These are phyloP conservation scores for Leptinotarsa tumamoca DNA, from an alignment of 2,888 invertebrate species.

Conservation along the genomic window DNA sequence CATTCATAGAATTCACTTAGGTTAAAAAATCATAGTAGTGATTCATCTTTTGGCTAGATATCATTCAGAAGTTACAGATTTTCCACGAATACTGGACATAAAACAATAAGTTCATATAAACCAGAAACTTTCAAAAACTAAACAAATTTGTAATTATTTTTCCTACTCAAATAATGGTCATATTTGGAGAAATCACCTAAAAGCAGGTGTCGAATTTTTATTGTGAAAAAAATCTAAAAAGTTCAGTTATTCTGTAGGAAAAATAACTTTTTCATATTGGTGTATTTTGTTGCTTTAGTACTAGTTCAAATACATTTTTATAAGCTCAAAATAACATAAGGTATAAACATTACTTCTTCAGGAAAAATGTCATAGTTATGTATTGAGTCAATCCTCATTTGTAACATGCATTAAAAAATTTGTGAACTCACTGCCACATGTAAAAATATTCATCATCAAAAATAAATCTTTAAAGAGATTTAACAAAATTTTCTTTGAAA, in stretches of 20 bases:
- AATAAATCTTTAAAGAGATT: conserved; percentile 15
- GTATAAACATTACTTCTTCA: not conserved
- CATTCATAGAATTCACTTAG: not conserved
- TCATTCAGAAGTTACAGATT: not conserved
- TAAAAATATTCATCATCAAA: conserved; percentile 35
- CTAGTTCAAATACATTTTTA: conserved; percentile 22
- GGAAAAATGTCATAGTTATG: not conserved
- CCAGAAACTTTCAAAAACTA: not conserved
- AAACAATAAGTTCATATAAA: not conserved
- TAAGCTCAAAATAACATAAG: conserved; percentile 28
- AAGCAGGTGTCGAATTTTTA: not conserved
- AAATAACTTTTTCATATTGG: conserved; percentile 5
- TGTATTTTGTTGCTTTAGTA: conserved; percentile 4
- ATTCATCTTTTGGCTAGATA: not conserved
- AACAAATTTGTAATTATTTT: not conserved
- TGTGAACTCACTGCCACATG: conserved; percentile 42
- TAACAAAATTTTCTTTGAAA: not conserved
- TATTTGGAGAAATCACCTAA: not conserved
- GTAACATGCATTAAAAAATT: conserved; percentile 20
- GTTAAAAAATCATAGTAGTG: not conserved
- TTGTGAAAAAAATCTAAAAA: not conserved
- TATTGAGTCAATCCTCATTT: conserved; percentile 21
- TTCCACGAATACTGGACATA: not conserved
- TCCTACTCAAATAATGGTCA: not conserved
- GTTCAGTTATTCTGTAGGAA: not conserved